Percentiles rank a stretch among this genome's conserved stretches.
These are phyloP conservation scores for Spodoptera picta DNA, from an alignment of 2,888 invertebrate species.

Conservation along the genomic window DNA sequence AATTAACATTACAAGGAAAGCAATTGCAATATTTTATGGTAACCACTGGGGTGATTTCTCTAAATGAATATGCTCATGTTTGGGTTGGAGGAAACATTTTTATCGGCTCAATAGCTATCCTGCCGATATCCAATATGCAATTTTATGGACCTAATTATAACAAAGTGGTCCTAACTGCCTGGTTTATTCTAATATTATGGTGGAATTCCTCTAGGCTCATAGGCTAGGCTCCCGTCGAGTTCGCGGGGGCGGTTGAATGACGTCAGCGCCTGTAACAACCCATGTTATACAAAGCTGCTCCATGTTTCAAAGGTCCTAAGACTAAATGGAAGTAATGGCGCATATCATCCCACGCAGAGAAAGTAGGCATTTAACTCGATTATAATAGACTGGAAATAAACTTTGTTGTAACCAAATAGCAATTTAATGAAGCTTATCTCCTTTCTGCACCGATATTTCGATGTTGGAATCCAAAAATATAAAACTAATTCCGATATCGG, in stretches of 20 bases:
- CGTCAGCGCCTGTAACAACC: slow-evolving; percentile 11
- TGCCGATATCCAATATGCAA: slow-evolving; percentile 6
- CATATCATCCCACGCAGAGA: slow-evolving; percentile 18
- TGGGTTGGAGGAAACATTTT: slow-evolving; percentile 5
- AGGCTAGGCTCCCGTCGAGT: neutral
- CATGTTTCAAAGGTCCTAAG: slow-evolving; percentile 15
- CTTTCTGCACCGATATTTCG: neutral
- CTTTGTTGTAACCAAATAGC: too few relatives aligned
- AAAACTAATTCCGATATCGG: slow-evolving; percentile 25
- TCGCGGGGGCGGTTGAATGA: slow-evolving; percentile 8
- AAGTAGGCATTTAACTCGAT: neutral
- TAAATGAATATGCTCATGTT: slow-evolving; percentile 19
- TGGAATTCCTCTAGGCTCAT: neutral
- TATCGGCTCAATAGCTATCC: neutral
- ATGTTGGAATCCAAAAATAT: slow-evolving; percentile 10
- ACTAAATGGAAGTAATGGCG: slow-evolving; percentile 29
- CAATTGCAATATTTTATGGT: neutral
- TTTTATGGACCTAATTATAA: slow-evolving; percentile 11
- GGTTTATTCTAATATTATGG: slow-evolving; percentile 1
- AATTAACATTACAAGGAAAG: slow-evolving; percentile 8
- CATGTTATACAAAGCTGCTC: slow-evolving; percentile 13
- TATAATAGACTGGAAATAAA: too few relatives aligned
- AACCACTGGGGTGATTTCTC: slow-evolving; percentile 9
- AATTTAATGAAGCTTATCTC: too few relatives aligned
- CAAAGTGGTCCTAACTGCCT: slow-evolving; percentile 18